Conservation (phyloP, 2,888 invertebrate genomes). For the Acleris emargana region DNA sequence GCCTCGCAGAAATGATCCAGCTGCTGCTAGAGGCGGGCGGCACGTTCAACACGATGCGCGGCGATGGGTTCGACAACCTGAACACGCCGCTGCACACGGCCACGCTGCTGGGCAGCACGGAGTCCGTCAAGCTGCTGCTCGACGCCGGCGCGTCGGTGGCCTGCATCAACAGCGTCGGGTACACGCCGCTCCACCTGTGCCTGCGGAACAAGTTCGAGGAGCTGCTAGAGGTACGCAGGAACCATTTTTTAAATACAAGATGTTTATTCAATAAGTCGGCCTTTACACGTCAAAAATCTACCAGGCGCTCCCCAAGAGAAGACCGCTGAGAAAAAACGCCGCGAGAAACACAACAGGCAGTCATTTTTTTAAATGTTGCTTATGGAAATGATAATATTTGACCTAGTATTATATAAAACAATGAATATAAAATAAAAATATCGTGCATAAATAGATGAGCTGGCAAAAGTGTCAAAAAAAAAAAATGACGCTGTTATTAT, state of each 20-base stretch:
- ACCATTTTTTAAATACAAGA: neutral
- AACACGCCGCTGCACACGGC: constrained; percentile 59
- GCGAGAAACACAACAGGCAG: no score
- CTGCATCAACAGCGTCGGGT: constrained; percentile 48
- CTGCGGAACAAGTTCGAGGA: constrained; percentile 44
- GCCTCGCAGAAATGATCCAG: constrained; percentile 23
- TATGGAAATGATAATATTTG: no score
- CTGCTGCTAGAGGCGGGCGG: constrained; percentile 19
- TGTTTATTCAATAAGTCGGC: no score
- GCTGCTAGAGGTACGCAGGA: constrained; percentile 14
- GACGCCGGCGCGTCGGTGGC: constrained; percentile 38
- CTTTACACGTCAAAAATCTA: no score
- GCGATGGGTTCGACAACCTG: constrained; percentile 32
- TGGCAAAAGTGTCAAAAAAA: no score
- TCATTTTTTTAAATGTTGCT: no score
- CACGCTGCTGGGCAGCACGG: constrained; percentile 39
- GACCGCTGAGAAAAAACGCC: no score
- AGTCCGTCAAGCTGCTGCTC: constrained; percentile 11
- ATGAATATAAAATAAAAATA: no score
- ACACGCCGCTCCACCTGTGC: constrained; percentile 55
- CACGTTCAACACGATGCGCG: constrained; percentile 26
- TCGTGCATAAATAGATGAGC: no score
- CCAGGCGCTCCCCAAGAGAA: no score
- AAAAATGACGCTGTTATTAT: no score
- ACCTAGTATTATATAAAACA: no score